Conservation (phyloP, 2,888 invertebrate species). For the Apotomis turbidana region DNA sequence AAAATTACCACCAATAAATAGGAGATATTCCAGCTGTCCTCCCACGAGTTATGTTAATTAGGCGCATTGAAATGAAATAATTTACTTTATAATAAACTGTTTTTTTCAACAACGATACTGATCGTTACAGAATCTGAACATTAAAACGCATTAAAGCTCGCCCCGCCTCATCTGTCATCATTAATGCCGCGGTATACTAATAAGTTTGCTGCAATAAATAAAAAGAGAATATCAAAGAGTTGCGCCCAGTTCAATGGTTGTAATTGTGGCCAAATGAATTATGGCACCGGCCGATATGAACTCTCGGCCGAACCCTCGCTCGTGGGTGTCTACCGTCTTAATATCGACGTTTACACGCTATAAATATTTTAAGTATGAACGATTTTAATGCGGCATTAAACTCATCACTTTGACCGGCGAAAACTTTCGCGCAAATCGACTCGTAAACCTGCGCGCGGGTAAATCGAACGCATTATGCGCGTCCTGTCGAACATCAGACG, state of each 20-base stretch:
- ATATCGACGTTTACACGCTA: constrained; percentile 79
- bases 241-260: constrained; percentile 80
- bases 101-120: constrained; percentile 58
- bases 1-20: constrained; percentile 37
- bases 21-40: constrained; percentile 18
- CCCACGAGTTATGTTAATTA: constrained; percentile 41
- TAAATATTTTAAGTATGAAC: constrained; percentile 75
- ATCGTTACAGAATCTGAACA: constrained; percentile 62
- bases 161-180: constrained; percentile 81
- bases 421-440: constrained; percentile 55
- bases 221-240: constrained; percentile 78
- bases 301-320: constrained; percentile 53
- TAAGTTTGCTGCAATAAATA: constrained; percentile 81
- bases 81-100: constrained; percentile 58
- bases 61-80: constrained; percentile 59
- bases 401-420: constrained; percentile 63
- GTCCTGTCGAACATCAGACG: constrained; percentile 73
- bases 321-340: constrained; percentile 77
- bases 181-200: constrained; percentile 81
- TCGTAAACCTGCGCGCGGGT: constrained; percentile 37
- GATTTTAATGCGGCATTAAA: constrained; percentile 68
- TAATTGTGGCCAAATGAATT: constrained; percentile 81
- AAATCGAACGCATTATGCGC: constrained; percentile 70
- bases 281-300: constrained; percentile 67
- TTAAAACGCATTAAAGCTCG: constrained; percentile 71